Evolutionary conservation across 1,140 invertebrate species (phyloP).

Genomic region (Drosophila malerkotliana): DNA sequence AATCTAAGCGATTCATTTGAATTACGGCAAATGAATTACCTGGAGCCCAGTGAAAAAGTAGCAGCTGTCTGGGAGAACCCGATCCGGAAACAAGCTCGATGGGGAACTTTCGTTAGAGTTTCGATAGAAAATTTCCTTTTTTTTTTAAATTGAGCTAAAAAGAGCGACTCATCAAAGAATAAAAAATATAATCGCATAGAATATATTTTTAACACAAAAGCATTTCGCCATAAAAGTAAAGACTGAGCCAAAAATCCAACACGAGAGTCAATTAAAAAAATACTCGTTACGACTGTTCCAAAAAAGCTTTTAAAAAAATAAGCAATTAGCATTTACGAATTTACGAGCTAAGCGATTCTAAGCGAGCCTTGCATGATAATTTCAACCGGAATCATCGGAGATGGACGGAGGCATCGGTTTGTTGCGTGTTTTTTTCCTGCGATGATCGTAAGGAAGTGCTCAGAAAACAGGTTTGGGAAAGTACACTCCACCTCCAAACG

Average conservation of each 20-base stretch:
- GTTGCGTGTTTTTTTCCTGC: slow-evolving; percentile 56
- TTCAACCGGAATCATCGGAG: slow-evolving; percentile 42
- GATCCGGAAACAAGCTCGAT: slow-evolving; percentile 19
- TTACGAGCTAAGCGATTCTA: slow-evolving; percentile 45
- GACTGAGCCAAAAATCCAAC: neutral
- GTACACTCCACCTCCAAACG: neutral
- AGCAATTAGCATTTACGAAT: slow-evolving; percentile 60
- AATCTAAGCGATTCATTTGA: slow-evolving; percentile 55
- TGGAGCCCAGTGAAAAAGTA: neutral
- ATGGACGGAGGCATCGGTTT: slow-evolving; percentile 52
- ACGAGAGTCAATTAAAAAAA: slow-evolving; percentile 11
- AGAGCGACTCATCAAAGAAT: too few relatives aligned
- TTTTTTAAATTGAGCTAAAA: neutral
- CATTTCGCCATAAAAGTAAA: slow-evolving; percentile 9
- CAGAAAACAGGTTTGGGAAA: slow-evolving; percentile 30
- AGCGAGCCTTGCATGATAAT: slow-evolving; percentile 65
- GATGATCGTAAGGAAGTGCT: slow-evolving; percentile 61
- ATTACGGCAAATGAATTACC: slow-evolving; percentile 28
- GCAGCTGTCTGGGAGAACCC: slow-evolving; percentile 19
- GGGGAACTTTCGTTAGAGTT: slow-evolving; percentile 1
- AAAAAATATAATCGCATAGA: neutral
- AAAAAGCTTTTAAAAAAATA: slow-evolving; percentile 36
- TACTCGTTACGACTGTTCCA: slow-evolving; percentile 22
- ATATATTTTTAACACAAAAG: slow-evolving; percentile 9
- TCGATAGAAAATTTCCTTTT: neutral